Evolutionary conservation across 2,888 invertebrate species (phyloP).

Genomic region (Frankliniella intonsa): DNA sequence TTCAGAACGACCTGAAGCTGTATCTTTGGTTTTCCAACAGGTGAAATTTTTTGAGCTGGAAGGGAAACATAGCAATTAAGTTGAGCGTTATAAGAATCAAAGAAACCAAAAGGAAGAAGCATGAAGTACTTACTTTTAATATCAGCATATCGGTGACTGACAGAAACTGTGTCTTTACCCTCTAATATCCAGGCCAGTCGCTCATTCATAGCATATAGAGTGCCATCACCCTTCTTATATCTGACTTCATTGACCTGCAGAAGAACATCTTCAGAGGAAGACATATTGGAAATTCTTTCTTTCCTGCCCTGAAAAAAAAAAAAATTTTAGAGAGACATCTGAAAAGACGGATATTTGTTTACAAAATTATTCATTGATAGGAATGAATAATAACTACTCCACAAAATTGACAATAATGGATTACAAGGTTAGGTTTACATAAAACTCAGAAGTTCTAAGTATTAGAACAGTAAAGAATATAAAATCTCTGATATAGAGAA

Average conservation of each 20-base stretch:
- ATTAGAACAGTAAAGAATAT: too few species aligned
- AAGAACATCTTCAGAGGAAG: conserved; percentile 91
- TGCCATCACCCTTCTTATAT: conserved; percentile 94
- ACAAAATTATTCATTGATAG: not conserved
- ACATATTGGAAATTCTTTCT: conserved; percentile 54
- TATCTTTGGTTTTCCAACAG: conserved; percentile 95
- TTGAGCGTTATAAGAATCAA: not conserved
- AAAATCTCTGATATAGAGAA: too few species aligned
- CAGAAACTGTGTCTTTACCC: conserved; percentile 83
- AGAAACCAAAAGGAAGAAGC: conserved; percentile 32
- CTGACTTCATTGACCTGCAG: conserved; percentile 88
- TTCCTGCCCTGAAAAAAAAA: conserved; percentile 42
- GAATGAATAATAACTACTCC: too few species aligned
- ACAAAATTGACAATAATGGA: too few species aligned
- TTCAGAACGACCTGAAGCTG: conserved; percentile 95
- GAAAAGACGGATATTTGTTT: not conserved
- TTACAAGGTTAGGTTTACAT: too few species aligned
- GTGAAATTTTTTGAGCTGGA: conserved; percentile 92
- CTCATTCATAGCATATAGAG: conserved; percentile 91
- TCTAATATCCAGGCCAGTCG: conserved; percentile 95
- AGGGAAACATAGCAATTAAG: conserved; percentile 28
- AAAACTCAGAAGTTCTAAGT: too few species aligned
- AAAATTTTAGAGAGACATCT: not conserved
- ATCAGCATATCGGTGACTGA: conserved; percentile 90
- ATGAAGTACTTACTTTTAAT: conserved; percentile 74